phyloP scores from a whole-genome alignment of 2,888 invertebrate species.

The Serripes groenlandicus region DNA sequence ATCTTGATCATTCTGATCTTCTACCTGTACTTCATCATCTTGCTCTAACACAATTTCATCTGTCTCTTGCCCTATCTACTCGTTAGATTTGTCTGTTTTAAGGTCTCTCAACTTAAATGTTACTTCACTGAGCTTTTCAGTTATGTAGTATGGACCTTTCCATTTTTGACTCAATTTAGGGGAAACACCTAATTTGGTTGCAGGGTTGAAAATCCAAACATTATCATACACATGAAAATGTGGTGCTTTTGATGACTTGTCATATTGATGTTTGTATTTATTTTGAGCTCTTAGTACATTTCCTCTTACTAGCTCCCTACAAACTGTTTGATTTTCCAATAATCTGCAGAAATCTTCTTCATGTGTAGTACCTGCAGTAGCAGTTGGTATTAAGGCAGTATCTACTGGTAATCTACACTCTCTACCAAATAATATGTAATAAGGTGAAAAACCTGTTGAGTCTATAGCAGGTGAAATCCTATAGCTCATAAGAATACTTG shows the following conservation, averaged over 20 bases:
- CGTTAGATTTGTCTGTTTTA: too few relatives aligned
- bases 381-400: conserved; percentile 40
- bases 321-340: neutral
- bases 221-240: neutral
- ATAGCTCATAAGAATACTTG: conserved; percentile 64
- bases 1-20: too few relatives aligned
- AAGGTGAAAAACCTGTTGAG: conserved; percentile 49
- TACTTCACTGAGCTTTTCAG: too few relatives aligned
- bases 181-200: neutral
- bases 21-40: too few relatives aligned
- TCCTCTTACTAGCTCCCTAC: neutral
- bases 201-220: neutral
- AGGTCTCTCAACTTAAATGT: too few relatives aligned
- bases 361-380: conserved; percentile 28
- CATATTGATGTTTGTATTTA: neutral
- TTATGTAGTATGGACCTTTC: neutral
- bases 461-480: conserved; percentile 57
- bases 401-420: conserved; percentile 54
- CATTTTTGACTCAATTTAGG: neutral
- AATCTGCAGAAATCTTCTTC: conserved; percentile 42
- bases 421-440: conserved; percentile 56
- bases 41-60: too few relatives aligned
- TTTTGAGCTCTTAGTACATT: neutral
- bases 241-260: neutral
- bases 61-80: too few relatives aligned